These are phyloP conservation scores for Leucophenga varia DNA, from an alignment of 1,140 invertebrate genomes.

Conservation along the genomic window DNA sequence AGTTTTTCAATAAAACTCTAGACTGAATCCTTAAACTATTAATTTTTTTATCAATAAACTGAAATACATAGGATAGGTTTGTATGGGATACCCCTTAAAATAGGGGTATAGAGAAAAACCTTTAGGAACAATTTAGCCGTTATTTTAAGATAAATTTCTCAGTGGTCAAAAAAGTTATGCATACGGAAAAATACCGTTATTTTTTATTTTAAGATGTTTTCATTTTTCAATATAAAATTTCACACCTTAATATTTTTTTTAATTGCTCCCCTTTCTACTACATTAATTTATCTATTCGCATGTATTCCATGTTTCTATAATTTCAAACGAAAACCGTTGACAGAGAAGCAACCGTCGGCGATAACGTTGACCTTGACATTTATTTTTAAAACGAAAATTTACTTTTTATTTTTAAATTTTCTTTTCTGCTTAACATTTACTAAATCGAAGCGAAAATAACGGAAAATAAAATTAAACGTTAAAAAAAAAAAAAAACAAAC, in stretches of 20 bases:
- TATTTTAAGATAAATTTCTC: too few relatives aligned
- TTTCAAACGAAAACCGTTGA: background rate
- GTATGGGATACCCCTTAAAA: too few relatives aligned
- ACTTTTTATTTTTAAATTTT: slow-evolving; percentile 31
- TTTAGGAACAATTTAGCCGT: too few relatives aligned
- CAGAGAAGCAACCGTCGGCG: slow-evolving; percentile 8
- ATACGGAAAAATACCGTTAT: too few relatives aligned
- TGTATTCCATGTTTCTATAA: background rate
- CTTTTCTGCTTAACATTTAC: slow-evolving; percentile 5
- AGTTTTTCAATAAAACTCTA: too few relatives aligned
- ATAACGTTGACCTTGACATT: slow-evolving; percentile 45
- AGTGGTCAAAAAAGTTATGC: too few relatives aligned
- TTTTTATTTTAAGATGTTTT: background rate
- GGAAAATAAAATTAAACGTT: background rate
- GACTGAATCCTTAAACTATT: too few relatives aligned
- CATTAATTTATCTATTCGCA: background rate
- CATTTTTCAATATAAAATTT: slow-evolving; percentile 11
- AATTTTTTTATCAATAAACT: too few relatives aligned
- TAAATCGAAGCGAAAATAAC: background rate
- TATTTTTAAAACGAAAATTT: slow-evolving; percentile 46
- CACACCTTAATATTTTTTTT: slow-evolving; percentile 24
- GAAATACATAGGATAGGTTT: too few relatives aligned
- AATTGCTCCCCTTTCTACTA: slow-evolving; percentile 7
- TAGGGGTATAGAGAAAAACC: too few relatives aligned
- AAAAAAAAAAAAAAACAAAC: slow-evolving; percentile 4